phyloP scores from a whole-genome alignment of 1,140 invertebrate genomes.

The Drosophila tsacasi region DNA sequence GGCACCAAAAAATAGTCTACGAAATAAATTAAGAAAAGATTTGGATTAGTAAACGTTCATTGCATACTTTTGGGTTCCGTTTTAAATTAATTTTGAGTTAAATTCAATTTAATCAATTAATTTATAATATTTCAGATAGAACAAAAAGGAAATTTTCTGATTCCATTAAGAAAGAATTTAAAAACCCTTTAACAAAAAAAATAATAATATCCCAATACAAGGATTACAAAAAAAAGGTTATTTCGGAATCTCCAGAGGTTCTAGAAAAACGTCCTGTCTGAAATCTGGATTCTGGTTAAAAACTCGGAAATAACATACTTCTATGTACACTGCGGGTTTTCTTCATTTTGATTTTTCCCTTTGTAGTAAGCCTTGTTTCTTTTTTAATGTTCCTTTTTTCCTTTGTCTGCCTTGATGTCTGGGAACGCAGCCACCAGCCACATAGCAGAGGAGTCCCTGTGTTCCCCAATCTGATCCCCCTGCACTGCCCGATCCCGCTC shows the following conservation, averaged over 20 bases:
- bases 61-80: not conserved
- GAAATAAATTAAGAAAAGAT: not conserved
- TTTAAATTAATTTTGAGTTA: not conserved
- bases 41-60: not conserved
- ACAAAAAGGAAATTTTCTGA: not conserved
- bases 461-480: constrained; percentile 39
- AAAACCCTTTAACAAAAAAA: not conserved
- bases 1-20: too few relatives aligned
- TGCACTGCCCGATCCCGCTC: constrained; percentile 7
- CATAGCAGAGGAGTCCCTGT: constrained; percentile 54
- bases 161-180: not conserved
- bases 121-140: too few relatives aligned
- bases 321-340: constrained; percentile 59
- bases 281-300: constrained; percentile 59
- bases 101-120: not conserved
- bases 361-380: constrained; percentile 32
- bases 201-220: not conserved
- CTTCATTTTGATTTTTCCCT: constrained; percentile 40
- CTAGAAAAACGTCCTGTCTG: not conserved
- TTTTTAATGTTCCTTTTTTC: constrained; percentile 42
- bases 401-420: constrained; percentile 74
- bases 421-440: constrained; percentile 62
- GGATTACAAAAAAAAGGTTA: not conserved
- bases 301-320: constrained; percentile 78
- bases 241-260: not conserved